Evolutionary conservation across 2,797 vertebrate species (phyloP).

Genomic region (Tachyglossus aculeatus): DNA sequence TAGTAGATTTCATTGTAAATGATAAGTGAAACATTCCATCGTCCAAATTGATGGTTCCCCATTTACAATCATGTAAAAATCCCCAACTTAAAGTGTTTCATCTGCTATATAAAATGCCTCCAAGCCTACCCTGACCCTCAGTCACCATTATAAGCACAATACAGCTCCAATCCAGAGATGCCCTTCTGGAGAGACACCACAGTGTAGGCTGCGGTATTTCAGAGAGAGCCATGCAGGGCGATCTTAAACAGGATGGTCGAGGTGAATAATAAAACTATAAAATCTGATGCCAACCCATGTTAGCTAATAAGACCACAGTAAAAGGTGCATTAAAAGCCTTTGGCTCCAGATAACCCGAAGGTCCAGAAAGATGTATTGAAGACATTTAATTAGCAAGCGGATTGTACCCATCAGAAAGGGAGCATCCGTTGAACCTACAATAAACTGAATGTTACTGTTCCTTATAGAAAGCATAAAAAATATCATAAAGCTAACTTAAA

Average conservation of each 20-base stretch:
- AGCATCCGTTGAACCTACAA: slow-evolving; percentile 45
- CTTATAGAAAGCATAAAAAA: slow-evolving; percentile 27
- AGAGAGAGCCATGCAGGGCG: slow-evolving; percentile 44
- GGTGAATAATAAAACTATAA: slow-evolving; percentile 62
- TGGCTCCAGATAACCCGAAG: slow-evolving; percentile 27
- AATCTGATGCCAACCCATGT: slow-evolving; percentile 37
- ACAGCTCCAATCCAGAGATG: slow-evolving; percentile 39
- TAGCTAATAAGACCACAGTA: slow-evolving; percentile 55
- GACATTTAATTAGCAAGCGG: slow-evolving; percentile 49
- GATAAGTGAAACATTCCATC: too few relatives aligned
- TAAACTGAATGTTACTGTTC: slow-evolving; percentile 19
- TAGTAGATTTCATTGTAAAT: slow-evolving; percentile 38
- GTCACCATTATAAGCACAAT: slow-evolving; percentile 54
- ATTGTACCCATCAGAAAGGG: slow-evolving; percentile 22
- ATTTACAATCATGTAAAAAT: slow-evolving; percentile 67
- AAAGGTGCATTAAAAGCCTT: slow-evolving; percentile 43
- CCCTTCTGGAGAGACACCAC: slow-evolving; percentile 35
- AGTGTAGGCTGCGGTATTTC: slow-evolving; percentile 52
- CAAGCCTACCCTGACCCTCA: too few relatives aligned
- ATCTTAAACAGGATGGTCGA: slow-evolving; percentile 47
- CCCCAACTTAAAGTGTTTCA: slow-evolving; percentile 58
- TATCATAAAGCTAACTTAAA: slow-evolving; percentile 45
- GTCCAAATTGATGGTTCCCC: slow-evolving; percentile 52
- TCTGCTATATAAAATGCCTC: slow-evolving; percentile 65
- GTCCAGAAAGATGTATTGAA: slow-evolving; percentile 22